Evolutionary conservation across 2,113 vertebrate species (phyloP).

Genomic region (Anolis carolinensis): DNA sequence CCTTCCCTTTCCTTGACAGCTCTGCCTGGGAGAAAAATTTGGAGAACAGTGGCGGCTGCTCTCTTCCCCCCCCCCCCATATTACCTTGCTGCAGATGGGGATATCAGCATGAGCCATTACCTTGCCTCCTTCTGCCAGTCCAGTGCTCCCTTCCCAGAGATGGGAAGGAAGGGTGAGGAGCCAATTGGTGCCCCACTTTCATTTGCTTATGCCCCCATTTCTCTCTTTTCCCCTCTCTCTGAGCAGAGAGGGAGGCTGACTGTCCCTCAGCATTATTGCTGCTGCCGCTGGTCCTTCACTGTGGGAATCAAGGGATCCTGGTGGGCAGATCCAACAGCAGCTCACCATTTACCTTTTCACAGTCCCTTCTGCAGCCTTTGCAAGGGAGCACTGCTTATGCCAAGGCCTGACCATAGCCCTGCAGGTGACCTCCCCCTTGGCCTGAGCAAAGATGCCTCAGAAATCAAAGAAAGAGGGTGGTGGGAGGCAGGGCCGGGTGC

Average conservation of each 20-base stretch:
- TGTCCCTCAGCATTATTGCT: too few relatives aligned
- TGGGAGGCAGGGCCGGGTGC: slow-evolving; percentile 27
- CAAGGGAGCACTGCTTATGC: too few relatives aligned
- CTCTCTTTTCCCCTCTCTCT: too few relatives aligned
- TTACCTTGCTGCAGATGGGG: slow-evolving; percentile 70
- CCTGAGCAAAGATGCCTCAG: neutral
- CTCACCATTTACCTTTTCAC: neutral
- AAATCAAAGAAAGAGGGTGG: neutral
- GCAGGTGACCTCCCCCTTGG: neutral
- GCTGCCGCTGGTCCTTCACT: too few relatives aligned
- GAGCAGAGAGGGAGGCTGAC: too few relatives aligned
- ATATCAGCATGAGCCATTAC: slow-evolving; percentile 73
- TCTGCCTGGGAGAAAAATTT: slow-evolving; percentile 60
- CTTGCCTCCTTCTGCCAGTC: slow-evolving; percentile 5
- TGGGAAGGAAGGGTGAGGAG: too few relatives aligned
- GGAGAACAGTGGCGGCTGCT: neutral
- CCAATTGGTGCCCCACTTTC: too few relatives aligned
- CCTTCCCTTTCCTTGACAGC: slow-evolving; percentile 62
- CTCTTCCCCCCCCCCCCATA: slow-evolving; percentile 22
- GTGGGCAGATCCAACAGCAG: neutral
- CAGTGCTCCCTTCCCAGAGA: too few relatives aligned
- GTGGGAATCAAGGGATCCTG: too few relatives aligned
- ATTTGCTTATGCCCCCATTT: too few relatives aligned
- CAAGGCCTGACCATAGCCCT: neutral
- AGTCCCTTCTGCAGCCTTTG: neutral